Evolutionary conservation across 2,797 vertebrate species (phyloP).

Genomic region (Sparidentex hasta): DNA sequence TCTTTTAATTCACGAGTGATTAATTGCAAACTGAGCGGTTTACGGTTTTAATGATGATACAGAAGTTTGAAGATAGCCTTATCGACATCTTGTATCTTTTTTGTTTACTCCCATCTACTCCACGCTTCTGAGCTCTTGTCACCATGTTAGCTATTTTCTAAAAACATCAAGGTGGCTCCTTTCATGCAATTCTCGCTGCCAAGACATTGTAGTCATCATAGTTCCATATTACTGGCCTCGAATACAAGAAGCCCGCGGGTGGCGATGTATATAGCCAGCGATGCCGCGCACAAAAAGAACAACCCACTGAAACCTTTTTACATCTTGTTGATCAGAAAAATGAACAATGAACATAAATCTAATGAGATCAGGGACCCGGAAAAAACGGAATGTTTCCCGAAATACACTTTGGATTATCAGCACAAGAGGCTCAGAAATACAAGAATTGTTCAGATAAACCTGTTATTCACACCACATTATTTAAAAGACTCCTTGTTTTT

Average conservation of each 20-base stretch:
- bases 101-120: conserved; percentile 39
- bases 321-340: conserved; percentile 54
- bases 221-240: conserved; percentile 34
- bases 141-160: conserved; percentile 35
- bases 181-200: conserved; percentile 36
- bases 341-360: conserved; percentile 55
- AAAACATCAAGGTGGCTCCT: conserved; percentile 55
- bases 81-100: conserved; percentile 13
- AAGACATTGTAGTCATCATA: no score
- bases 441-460: conserved; percentile 45
- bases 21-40: conserved; percentile 30
- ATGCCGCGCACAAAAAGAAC: conserved; percentile 27
- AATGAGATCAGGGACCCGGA: conserved; percentile 67
- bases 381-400: conserved; percentile 41
- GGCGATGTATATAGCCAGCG: conserved; percentile 42
- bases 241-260: conserved; percentile 48
- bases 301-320: conserved; percentile 43
- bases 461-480: conserved; percentile 53
- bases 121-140: conserved; percentile 35
- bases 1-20: conserved; percentile 19
- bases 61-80: conserved; percentile 36
- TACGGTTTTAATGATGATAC: conserved; percentile 22
- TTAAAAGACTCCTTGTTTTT: conserved; percentile 57
- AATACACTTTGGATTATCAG: conserved; percentile 61
- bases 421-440: conserved; percentile 52